These are phyloP conservation scores for Balearica regulorum DNA, from an alignment of 2,797 vertebrate species.

Conservation along the genomic window DNA sequence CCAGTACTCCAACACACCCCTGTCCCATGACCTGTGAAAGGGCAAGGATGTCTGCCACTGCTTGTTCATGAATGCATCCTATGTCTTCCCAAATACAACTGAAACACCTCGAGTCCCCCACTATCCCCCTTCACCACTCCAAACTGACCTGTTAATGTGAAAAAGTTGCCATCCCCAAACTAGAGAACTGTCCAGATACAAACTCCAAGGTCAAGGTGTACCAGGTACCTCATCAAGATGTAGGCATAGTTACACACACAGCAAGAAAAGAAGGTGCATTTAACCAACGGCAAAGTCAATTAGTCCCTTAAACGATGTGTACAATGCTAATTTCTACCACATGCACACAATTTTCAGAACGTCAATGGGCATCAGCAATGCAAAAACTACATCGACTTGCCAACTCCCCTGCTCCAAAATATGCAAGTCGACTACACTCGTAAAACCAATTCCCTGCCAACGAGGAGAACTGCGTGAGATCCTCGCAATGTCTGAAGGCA, in stretches of 20 bases:
- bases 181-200: not conserved
- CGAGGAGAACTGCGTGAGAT: not conserved
- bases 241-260: not conserved
- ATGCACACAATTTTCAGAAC: not conserved
- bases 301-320: not conserved
- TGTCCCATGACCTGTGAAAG: not conserved
- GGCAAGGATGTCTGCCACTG: not conserved
- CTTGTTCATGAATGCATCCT: not conserved
- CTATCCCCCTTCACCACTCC: not conserved
- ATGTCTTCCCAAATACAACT: not conserved
- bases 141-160: not conserved
- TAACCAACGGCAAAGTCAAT: not conserved
- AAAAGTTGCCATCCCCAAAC: not conserved
- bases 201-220: not conserved
- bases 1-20: not conserved
- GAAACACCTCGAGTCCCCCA: not conserved
- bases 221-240: accelerated
- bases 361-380: not conserved
- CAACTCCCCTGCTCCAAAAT: not conserved
- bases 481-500: not conserved
- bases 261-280: not conserved
- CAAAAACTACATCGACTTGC: not conserved
- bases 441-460: not conserved
- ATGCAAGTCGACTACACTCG: accelerated
- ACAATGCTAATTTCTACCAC: not conserved